Evolutionary conservation across 1,140 invertebrate genomes (phyloP), one percentile per base, ranked within the genome.

Genomic region (Cotesia vestalis): DNA sequence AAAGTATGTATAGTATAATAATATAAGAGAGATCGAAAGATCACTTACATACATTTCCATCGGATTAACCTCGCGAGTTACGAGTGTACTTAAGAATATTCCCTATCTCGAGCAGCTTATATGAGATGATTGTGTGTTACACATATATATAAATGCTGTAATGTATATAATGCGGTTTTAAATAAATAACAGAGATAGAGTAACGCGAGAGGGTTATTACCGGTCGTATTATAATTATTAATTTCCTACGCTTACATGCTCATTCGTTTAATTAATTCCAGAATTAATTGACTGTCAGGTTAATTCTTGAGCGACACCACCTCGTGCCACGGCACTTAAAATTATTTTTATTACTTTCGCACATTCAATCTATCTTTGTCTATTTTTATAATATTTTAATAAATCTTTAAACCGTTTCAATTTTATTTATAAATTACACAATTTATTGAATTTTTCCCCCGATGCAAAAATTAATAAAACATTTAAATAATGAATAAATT

Each of bases 201-300:
- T 61, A 67, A 40, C 46, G 5, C 55, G 27, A 61, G 64, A 35
- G 64, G 59, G 51, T 69, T 69, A 75, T 75, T 75, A 72, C 66
- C 66, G 70, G 66, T 73, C 38, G 66, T 66, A 69, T 69, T 72
- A 75, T 75, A 72, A 72, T 75, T 75, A 75, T 75, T 72, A 75
- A 75, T 75, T 75, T 70, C 71, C 71, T 66, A 66, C 38, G 70
- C 66, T 75, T 75, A 69, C 74, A 69, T 72, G 63, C 64, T 38
- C 55, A 70, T 75, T 72, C 70, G 59, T 75, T 75, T 75, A 69
- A 75, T 72, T 75, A 72, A 75, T 75, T 75, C 71, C 14, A 9
- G 71, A 66, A 75, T 73, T 75, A 72, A 75, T 75, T 66, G 70
- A 72, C 70, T 70, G 71, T 72, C 74, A 72, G 59, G 60, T 20